These are phyloP conservation scores for Threskiornis aethiopicus DNA, from an alignment of 2,797 vertebrate genomes.

Conservation along the genomic window DNA sequence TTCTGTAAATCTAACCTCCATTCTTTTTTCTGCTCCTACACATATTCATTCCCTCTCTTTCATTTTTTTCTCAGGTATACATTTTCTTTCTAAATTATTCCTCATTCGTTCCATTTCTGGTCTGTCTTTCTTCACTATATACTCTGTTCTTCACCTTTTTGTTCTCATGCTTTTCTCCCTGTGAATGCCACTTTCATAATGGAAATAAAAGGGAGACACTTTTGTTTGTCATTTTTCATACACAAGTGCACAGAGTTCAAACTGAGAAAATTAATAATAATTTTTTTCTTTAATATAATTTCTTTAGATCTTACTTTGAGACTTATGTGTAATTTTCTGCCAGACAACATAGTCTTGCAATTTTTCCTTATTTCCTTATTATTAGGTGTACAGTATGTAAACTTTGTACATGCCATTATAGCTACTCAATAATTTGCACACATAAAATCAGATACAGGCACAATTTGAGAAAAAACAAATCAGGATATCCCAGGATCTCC, in stretches of 20 bases:
- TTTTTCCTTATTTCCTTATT: not conserved
- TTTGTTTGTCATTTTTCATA: not conserved
- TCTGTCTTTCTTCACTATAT: not conserved
- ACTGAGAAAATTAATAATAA: not conserved
- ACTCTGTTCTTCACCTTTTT: not conserved
- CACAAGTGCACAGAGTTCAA: not conserved
- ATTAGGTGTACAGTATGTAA: fast-evolving
- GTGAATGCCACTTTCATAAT: not conserved
- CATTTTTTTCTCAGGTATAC: not conserved
- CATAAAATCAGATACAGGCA: not conserved
- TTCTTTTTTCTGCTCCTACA: not conserved
- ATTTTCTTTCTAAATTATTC: not conserved
- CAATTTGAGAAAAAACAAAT: not conserved
- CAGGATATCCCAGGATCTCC: not conserved
- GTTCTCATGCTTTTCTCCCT: not conserved
- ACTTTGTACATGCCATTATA: not conserved
- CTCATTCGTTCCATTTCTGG: not conserved
- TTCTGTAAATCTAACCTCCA: not conserved
- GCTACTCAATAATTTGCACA: not conserved
- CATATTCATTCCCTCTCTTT: not conserved
- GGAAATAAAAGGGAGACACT: not conserved
- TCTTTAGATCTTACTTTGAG: not conserved
- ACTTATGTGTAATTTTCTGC: not conserved
- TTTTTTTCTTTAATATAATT: not conserved
- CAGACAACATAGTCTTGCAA: not conserved